Evolutionary conservation across 2,113 vertebrate genomes (phyloP).

Genomic region (Pholis gunnellus): DNA sequence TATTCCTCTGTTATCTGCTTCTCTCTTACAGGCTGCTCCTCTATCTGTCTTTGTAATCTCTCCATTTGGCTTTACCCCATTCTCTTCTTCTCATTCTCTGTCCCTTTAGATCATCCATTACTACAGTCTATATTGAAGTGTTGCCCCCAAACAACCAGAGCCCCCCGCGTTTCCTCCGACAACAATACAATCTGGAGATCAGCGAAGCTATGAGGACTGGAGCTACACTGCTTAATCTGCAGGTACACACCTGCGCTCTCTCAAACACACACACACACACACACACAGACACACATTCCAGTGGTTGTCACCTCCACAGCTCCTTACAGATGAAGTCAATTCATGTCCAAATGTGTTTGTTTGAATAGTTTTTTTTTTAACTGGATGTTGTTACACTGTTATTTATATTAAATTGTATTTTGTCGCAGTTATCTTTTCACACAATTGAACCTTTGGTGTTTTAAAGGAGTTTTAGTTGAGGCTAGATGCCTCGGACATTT

Average conservation of each 20-base stretch:
- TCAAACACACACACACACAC: background rate
- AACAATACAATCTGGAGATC: constrained; percentile 93
- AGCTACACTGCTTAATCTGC: constrained; percentile 91
- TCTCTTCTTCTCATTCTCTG: constrained; percentile 9
- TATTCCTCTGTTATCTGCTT: constrained; percentile 12
- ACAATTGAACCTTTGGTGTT: background rate
- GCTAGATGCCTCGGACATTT: no score
- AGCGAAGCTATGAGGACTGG: constrained; percentile 96
- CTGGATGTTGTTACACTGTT: background rate
- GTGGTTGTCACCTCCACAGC: background rate
- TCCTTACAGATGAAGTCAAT: background rate
- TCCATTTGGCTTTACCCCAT: background rate
- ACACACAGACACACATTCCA: background rate
- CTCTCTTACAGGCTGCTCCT: constrained; percentile 1
- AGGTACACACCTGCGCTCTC: constrained; percentile 80
- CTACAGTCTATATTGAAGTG: constrained; percentile 97
- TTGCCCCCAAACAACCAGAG: constrained; percentile 99
- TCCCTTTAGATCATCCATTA: constrained; percentile 91
- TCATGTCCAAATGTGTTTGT: background rate
- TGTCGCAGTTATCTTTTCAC: background rate
- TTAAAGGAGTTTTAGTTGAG: background rate
- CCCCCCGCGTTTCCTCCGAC: constrained; percentile 91
- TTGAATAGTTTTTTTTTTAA: background rate
- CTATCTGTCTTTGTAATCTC: background rate
- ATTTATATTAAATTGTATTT: background rate